Evolutionary conservation across 2,888 invertebrate genomes (phyloP), one percentile per base, ranked within the genome.

Genomic region (Catocala sponsa): DNA sequence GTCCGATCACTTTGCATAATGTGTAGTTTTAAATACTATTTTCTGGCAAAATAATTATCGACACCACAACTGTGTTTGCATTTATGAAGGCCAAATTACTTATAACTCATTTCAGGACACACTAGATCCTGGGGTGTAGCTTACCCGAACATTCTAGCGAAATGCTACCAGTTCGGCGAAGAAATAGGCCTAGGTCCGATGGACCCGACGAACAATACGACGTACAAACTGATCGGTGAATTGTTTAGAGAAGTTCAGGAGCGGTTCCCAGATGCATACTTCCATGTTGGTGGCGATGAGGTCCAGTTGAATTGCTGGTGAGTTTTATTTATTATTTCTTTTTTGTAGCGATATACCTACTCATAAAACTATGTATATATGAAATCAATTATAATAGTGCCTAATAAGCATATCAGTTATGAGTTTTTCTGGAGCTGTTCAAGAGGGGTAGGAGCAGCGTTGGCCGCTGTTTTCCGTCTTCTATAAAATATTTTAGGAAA

Each of bases 241-340:
- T 92, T 99, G 9, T 96, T 98, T 73, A 80, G 86, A 13, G 98
- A 98, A 90, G 94, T 98, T 0, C 92, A 94, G 51, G 66, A 80
- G 0, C 92, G 96, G 9, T 99, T 99, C 86, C 96, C 96, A 0
- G 98, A 98, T 72, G 90, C 95, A 65, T 98, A 97, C 84, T 83
- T 98, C n/a, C 99, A 99, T 88, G 88, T 99, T 1, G 99, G 99
- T 5, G 99, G 98, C 0, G 99, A 99, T 87, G 99, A 99, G 92
- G 98, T 99, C 0, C 95, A 95, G 33, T 96, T 97, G 80, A 92
- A 94, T 54, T 98, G 98, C 84, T 98, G 98, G 98, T 97, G 85
- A 90, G 92, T 11, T 13, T 33, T 13, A n/a, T 5, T n/a, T 54
- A 11, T n/a, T 6, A 15, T 5, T 5, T 10, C 42, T n/a, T n/a